These are phyloP conservation scores for Cyprinella venusta DNA, from an alignment of 2,797 vertebrate genomes.

Conservation along the genomic window DNA sequence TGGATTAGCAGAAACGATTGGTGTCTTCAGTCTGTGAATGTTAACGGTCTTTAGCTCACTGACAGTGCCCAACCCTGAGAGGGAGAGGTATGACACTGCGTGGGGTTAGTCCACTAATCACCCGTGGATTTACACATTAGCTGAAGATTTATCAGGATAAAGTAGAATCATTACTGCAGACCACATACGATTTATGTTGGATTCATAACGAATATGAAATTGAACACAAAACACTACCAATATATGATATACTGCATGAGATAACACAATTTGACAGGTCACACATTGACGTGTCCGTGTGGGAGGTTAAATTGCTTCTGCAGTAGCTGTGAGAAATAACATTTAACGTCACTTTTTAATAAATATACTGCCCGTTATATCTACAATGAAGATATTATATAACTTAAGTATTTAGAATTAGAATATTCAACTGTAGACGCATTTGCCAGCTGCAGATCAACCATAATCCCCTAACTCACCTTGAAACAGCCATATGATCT, in stretches of 20 bases:
- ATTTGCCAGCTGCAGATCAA: not conserved
- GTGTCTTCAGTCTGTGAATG: not conserved
- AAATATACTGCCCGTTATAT: not conserved
- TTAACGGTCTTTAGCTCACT: not conserved
- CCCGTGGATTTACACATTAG: slow-evolving; percentile 37
- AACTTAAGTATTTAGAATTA: not conserved
- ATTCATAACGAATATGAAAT: not conserved
- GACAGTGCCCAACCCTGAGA: slow-evolving; percentile 2
- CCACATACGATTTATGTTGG: not conserved
- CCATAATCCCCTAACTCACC: slow-evolving; percentile 66
- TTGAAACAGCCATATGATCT: slow-evolving; percentile 79
- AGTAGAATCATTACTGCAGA: not conserved
- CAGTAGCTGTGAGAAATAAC: not conserved
- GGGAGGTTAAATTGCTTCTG: not conserved
- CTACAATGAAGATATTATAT: not conserved
- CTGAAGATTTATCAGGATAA: slow-evolving; percentile 13
- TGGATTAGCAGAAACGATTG: not conserved
- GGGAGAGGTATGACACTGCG: slow-evolving; percentile 23
- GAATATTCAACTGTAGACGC: not conserved
- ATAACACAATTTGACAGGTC: slow-evolving; percentile 5
- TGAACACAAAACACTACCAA: not conserved
- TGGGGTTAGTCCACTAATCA: slow-evolving; percentile 40
- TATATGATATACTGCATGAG: not conserved
- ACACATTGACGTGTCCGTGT: not conserved
- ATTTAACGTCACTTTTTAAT: not conserved